These are phyloP conservation scores for Steinernema carpocapsae DNA, from an alignment of 2,888 invertebrate genomes.

Conservation along the genomic window DNA sequence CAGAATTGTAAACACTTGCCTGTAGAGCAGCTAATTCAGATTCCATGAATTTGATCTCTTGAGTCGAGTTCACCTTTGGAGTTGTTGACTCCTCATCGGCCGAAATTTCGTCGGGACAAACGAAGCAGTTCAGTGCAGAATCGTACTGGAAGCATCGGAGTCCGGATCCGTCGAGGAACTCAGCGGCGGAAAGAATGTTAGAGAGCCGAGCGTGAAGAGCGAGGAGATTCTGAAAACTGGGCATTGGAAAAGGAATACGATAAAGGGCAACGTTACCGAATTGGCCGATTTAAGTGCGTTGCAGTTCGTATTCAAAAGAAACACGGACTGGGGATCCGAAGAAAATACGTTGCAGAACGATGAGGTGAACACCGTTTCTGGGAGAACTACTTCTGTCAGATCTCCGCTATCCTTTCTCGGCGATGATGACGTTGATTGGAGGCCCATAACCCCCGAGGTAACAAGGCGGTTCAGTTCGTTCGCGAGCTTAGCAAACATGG, in stretches of 20 bases:
- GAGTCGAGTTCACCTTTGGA: neutral
- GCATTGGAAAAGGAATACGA: too few relatives aligned
- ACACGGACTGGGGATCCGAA: neutral
- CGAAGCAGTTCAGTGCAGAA: neutral
- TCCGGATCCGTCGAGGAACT: constrained; percentile 32
- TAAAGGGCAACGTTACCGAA: neutral
- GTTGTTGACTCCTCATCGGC: neutral
- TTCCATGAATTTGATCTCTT: neutral
- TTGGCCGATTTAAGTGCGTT: neutral
- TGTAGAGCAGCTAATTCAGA: neutral
- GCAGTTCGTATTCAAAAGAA: constrained; percentile 10
- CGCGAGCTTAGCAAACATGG: constrained; percentile 33
- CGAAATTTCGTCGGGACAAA: constrained; percentile 3
- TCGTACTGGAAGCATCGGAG: constrained; percentile 30
- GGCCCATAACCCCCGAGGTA: constrained; percentile 24
- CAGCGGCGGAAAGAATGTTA: constrained; percentile 23
- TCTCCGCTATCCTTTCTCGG: neutral
- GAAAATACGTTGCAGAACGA: constrained; percentile 38
- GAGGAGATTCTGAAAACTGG: constrained; percentile 25
- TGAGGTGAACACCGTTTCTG: constrained; percentile 38
- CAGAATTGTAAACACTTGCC: neutral
- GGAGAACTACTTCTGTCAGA: constrained; percentile 27
- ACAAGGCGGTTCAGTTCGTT: constrained; percentile 35
- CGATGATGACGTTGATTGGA: neutral
- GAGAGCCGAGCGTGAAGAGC: constrained; percentile 38